These are phyloP conservation scores for Choreutis nemorana DNA, from an alignment of 2,888 invertebrate species.

Conservation along the genomic window DNA sequence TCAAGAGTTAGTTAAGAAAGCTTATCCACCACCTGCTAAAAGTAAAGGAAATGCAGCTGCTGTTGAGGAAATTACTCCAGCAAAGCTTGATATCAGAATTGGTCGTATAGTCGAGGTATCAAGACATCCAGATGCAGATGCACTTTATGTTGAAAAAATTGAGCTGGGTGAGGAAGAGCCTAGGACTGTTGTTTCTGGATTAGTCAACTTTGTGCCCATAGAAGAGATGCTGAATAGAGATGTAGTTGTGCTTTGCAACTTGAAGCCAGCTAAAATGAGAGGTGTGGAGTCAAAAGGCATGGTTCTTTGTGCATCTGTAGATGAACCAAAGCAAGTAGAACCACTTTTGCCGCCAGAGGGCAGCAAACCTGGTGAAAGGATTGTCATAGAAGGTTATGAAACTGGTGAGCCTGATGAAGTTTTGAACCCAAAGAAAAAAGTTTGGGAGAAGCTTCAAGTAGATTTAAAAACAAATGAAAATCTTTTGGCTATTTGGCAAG, in stretches of 20 bases:
- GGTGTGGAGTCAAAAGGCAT: constrained; percentile 92
- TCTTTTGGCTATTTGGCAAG: constrained; percentile 86
- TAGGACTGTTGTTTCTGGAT: constrained; percentile 83
- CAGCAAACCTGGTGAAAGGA: constrained; percentile 82
- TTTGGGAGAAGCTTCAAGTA: constrained; percentile 92
- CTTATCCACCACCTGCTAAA: constrained; percentile 84
- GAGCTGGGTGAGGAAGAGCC: constrained; percentile 82
- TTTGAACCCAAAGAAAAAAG: constrained; percentile 94
- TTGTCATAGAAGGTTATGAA: constrained; percentile 85
- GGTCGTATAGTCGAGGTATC: constrained; percentile 86
- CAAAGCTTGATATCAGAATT: constrained; percentile 84
- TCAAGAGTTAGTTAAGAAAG: constrained; percentile 78
- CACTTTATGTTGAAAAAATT: constrained; percentile 91
- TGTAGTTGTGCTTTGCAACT: constrained; percentile 93
- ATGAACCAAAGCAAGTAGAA: constrained; percentile 84
- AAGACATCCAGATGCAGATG: constrained; percentile 91
- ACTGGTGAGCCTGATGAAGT: constrained; percentile 81
- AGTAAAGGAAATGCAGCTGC: constrained; percentile 43
- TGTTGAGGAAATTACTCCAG: constrained; percentile 72
- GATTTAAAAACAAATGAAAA: constrained; percentile 77
- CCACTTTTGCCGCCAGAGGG: constrained; percentile 81
- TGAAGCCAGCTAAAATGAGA: constrained; percentile 96
- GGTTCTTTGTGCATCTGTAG: constrained; percentile 89
- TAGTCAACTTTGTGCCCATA: constrained; percentile 90
- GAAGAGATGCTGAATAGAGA: constrained; percentile 89